Evolutionary conservation across 2,797 vertebrate species (phyloP).

Genomic region (Sebastes vulpes): DNA sequence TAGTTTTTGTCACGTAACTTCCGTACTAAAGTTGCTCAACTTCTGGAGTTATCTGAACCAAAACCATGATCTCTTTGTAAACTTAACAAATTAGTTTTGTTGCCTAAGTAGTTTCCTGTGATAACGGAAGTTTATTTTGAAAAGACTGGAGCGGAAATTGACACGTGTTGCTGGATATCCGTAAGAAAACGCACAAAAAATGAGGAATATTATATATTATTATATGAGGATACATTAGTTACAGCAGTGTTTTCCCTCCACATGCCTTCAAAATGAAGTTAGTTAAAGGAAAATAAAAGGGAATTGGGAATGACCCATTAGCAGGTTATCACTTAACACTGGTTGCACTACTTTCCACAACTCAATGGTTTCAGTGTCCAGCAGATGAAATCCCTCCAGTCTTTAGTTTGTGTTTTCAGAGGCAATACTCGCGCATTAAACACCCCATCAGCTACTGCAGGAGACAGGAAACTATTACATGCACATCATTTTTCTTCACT

Average conservation of each 20-base stretch:
- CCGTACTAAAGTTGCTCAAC: no score
- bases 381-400: conserved; percentile 4
- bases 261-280: background rate
- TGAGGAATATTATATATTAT: no score
- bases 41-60: no score
- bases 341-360: conserved; percentile 14
- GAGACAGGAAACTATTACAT: conserved; percentile 68
- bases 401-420: conserved; percentile 36
- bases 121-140: background rate
- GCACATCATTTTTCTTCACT: conserved; percentile 73
- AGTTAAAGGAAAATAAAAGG: background rate
- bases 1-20: no score
- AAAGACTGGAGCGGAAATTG: background rate
- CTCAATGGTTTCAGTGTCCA: conserved; percentile 46
- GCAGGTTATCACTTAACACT: conserved; percentile 31
- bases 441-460: conserved; percentile 69
- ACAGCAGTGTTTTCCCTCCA: background rate
- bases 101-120: background rate
- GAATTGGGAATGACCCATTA: background rate
- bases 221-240: no score
- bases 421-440: conserved; percentile 44
- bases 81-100: no score
- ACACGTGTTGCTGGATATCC: background rate
- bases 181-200: no score
- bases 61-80: no score